A percentile compares a stretch with the other conserved stretches of the same genome.
Evolutionary conservation across 30 jellyfish, hydroid and myxozoan species (phyloP).

Genomic region (Hydractinia symbiolongicarpus): DNA sequence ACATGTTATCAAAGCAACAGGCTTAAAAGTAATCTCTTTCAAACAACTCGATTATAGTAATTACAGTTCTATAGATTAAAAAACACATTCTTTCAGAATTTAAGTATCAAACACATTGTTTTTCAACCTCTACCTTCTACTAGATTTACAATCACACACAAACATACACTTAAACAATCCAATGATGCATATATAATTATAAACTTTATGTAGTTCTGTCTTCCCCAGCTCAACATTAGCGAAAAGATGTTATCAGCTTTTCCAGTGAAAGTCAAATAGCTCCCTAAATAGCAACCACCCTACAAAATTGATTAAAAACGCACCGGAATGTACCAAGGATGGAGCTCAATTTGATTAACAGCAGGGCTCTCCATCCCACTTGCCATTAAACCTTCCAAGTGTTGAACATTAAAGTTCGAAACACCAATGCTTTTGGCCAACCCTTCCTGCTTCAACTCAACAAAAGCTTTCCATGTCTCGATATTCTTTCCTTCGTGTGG

Average conservation of each 20-base stretch:
- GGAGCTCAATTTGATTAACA: constrained; percentile 86
- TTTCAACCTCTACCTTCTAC: too few species aligned
- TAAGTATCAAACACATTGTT: too few species aligned
- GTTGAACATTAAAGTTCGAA: constrained; percentile 73
- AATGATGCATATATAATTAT: neutral
- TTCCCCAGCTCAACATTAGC: neutral
- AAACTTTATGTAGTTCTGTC: neutral
- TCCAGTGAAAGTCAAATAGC: neutral
- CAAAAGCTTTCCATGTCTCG: constrained; percentile 82
- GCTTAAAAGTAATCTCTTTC: neutral
- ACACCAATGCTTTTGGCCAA: constrained; percentile 84
- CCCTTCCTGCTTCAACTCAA: constrained; percentile 67
- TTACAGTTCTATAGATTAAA: too few species aligned
- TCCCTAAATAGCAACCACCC: neutral
- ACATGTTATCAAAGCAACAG: neutral
- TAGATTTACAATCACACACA: too few species aligned
- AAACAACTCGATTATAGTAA: too few species aligned
- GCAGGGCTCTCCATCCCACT: constrained; percentile 64
- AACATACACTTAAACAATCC: neutral
- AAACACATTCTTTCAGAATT: too few species aligned
- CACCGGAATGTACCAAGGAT: constrained; percentile 79
- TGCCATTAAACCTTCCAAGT: constrained; percentile 45
- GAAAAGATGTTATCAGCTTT: neutral
- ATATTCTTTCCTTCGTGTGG: constrained; percentile 53
- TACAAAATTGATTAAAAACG: neutral